Percentiles rank a stretch among this genome's conserved stretches.
Conservation (phyloP, 2,113 vertebrate genomes). For the Diadophis punctatus region DNA sequence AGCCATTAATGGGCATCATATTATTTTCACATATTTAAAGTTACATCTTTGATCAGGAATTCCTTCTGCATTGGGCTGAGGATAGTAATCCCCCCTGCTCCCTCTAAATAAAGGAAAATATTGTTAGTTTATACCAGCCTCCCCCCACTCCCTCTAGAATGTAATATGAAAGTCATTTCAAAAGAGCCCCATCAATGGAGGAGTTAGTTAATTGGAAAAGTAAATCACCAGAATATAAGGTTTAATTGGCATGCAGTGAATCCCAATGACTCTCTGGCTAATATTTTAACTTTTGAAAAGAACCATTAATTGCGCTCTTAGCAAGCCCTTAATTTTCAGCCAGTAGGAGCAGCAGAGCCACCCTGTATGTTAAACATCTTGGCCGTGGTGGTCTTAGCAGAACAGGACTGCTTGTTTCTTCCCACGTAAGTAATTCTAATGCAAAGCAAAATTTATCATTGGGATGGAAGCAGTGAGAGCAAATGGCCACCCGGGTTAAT, state of each 20-base stretch:
- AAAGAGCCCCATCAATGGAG: conserved; percentile 38
- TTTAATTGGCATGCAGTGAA: conserved; percentile 35
- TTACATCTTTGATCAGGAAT: not conserved
- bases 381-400: not conserved
- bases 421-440: conserved; percentile 39
- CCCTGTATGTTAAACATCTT: conserved; percentile 1
- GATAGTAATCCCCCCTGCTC: not conserved
- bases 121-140: conserved; percentile 27
- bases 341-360: not conserved
- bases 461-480: conserved; percentile 25
- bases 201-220: conserved; percentile 41
- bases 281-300: conserved; percentile 29
- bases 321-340: conserved; percentile 10
- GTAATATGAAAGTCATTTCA: conserved; percentile 29
- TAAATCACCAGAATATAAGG: conserved; percentile 33
- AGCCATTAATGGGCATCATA: not conserved
- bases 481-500: conserved; percentile 37
- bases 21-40: not conserved
- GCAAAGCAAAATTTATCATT: conserved; percentile 30
- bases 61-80: not conserved
- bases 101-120: not conserved
- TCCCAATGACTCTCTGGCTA: conserved; percentile 3
- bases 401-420: conserved; percentile 33
- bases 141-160: not conserved
- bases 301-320: conserved; percentile 28